phyloP scores from a whole-genome alignment of 2,113 vertebrate genomes.

The Pteruthius melanotis region DNA sequence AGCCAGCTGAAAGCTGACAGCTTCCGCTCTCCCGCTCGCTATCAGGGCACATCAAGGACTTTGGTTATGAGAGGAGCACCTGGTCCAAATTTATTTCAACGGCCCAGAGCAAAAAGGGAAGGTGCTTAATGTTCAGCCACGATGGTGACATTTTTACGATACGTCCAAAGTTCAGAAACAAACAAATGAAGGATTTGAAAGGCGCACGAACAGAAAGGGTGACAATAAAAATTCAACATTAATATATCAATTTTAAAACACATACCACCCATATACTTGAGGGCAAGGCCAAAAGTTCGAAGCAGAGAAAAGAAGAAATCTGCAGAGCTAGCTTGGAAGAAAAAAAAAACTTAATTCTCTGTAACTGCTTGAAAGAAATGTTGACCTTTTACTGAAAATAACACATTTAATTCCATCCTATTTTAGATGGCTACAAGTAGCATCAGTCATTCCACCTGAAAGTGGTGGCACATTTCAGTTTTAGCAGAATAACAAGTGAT shows the following conservation, averaged over 20 bases:
- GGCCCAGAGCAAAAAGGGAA: conserved; percentile 83
- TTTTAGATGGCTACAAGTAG: neutral
- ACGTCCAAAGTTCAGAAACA: conserved; percentile 81
- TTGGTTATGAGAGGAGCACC: conserved; percentile 80
- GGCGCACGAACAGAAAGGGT: conserved; percentile 76
- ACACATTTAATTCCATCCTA: neutral
- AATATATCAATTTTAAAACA: conserved; percentile 81
- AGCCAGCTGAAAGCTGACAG: conserved; percentile 79
- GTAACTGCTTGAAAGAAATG: neutral
- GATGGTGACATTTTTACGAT: conserved; percentile 97
- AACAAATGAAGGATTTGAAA: conserved; percentile 84
- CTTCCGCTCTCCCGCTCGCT: conserved; percentile 79
- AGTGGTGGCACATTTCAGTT: neutral
- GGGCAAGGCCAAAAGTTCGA: conserved; percentile 76
- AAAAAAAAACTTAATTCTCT: neutral
- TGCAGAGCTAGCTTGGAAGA: neutral
- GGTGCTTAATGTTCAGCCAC: conserved; percentile 91
- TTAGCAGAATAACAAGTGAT: neutral
- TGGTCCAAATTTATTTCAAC: conserved; percentile 86
- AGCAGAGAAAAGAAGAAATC: conserved; percentile 24
- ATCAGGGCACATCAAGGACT: conserved; percentile 86
- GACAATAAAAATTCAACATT: conserved; percentile 85
- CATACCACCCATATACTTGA: conserved; percentile 79
- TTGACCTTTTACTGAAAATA: neutral
- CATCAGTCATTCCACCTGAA: neutral